Evolutionary conservation across 2,888 invertebrate genomes (phyloP).

Genomic region (Erebia ligea): DNA sequence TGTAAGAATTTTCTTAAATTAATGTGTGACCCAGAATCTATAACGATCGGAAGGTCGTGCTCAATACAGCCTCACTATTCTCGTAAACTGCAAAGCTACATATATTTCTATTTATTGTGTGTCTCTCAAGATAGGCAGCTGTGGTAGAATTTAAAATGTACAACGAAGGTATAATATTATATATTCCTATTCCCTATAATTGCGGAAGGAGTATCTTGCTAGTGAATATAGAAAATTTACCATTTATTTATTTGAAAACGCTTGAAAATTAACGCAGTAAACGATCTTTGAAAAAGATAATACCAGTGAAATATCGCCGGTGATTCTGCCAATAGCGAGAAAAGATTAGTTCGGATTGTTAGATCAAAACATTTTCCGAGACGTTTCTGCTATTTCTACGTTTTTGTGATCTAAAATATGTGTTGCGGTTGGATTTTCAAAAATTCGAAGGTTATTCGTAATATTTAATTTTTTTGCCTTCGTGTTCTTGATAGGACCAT

Average conservation of each 20-base stretch:
- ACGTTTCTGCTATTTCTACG: neutral
- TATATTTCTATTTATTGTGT: constrained; percentile 5
- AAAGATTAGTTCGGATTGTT: constrained; percentile 5
- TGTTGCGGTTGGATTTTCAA: neutral
- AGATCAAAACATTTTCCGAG: constrained; percentile 1
- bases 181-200: neutral
- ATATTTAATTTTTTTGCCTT: neutral
- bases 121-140: neutral
- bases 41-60: constrained; percentile 17
- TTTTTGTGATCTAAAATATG: neutral
- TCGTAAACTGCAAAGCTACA: constrained; percentile 5
- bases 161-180: too few species aligned
- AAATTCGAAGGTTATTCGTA: neutral
- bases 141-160: neutral
- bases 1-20: constrained; percentile 30
- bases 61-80: neutral
- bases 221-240: neutral
- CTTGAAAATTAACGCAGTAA: neutral
- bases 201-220: neutral
- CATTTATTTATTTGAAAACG: neutral
- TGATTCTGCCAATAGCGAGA: constrained; percentile 5
- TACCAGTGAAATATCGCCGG: constrained; percentile 12
- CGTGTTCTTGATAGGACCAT: neutral
- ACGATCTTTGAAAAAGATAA: neutral
- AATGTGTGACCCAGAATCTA: constrained; percentile 27